These are phyloP conservation scores for Herminia tarsipennalis DNA, from an alignment of 2,888 invertebrate species.

Conservation along the genomic window DNA sequence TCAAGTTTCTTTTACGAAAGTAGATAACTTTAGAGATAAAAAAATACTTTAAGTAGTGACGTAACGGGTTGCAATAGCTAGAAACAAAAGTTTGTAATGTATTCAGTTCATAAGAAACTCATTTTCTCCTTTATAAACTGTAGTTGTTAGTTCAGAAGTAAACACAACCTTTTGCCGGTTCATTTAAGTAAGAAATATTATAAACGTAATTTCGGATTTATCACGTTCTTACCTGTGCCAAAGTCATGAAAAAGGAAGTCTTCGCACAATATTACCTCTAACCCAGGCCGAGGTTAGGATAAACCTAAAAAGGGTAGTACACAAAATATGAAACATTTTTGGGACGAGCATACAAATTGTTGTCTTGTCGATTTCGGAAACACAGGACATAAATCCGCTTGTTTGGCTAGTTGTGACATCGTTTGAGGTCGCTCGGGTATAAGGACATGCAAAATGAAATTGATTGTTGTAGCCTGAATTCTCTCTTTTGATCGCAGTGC, in stretches of 20 bases:
- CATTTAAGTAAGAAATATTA: slow-evolving; percentile 2
- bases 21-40: no score
- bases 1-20: no score
- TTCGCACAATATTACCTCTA: slow-evolving; percentile 9
- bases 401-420: background rate
- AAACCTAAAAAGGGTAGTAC: slow-evolving; percentile 7
- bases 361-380: slow-evolving; percentile 5
- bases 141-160: no score
- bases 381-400: background rate
- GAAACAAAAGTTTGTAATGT: no score
- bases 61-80: no score
- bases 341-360: background rate
- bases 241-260: slow-evolving; percentile 7
- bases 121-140: no score
- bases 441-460: background rate
- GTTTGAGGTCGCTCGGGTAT: background rate
- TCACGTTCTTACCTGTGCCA: slow-evolving; percentile 2
- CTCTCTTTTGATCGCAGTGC: no score
- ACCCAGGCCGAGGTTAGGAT: slow-evolving; percentile 2
- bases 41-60: no score
- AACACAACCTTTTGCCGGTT: no score
- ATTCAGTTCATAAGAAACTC: no score
- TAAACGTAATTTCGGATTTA: slow-evolving; percentile 7
- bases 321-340: slow-evolving; percentile 5
- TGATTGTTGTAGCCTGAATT: no score